Percentiles rank a stretch among this genome's conserved stretches.
phyloP scores from a whole-genome alignment of 2,888 invertebrate species.

The Limulus polyphemus region DNA sequence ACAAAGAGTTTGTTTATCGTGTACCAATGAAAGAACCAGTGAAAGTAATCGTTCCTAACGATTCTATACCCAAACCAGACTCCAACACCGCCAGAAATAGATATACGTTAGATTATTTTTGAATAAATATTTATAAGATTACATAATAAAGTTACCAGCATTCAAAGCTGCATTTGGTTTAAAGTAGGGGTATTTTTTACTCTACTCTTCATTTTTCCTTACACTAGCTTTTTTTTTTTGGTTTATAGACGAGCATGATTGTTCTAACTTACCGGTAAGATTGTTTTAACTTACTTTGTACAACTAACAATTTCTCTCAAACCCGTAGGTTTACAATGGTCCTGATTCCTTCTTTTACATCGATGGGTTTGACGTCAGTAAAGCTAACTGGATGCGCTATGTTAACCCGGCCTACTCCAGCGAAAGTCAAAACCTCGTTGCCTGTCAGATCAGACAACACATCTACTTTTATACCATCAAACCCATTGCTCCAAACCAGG shows the following conservation, averaged over 20 bases:
- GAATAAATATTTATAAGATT: no score
- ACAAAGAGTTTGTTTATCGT: constrained; percentile 7
- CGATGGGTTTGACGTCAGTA: constrained; percentile 81
- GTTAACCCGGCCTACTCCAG: constrained; percentile 88
- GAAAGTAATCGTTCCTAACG: constrained; percentile 26
- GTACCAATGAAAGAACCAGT: constrained; percentile 25
- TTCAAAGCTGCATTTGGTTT: no score
- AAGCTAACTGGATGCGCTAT: constrained; percentile 98
- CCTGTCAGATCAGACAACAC: constrained; percentile 78
- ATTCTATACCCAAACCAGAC: constrained; percentile 10
- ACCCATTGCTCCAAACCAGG: constrained; percentile 85
- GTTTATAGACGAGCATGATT: no score
- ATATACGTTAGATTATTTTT: no score
- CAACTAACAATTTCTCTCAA: no score
- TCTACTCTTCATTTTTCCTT: no score
- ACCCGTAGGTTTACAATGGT: constrained; percentile 49
- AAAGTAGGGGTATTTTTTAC: no score
- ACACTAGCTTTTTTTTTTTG: no score
- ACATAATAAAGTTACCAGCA: no score
- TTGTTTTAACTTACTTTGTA: no score
- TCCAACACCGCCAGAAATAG: constrained; percentile 8
- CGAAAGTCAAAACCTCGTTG: constrained; percentile 90
- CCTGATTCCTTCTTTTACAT: constrained; percentile 81
- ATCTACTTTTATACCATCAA: constrained; percentile 97
- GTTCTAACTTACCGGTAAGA: no score